Percentiles rank a stretch among this genome's conserved stretches.
These are phyloP conservation scores for Drosophila grimshawi DNA, from an alignment of 1,140 invertebrate species.

Conservation along the genomic window DNA sequence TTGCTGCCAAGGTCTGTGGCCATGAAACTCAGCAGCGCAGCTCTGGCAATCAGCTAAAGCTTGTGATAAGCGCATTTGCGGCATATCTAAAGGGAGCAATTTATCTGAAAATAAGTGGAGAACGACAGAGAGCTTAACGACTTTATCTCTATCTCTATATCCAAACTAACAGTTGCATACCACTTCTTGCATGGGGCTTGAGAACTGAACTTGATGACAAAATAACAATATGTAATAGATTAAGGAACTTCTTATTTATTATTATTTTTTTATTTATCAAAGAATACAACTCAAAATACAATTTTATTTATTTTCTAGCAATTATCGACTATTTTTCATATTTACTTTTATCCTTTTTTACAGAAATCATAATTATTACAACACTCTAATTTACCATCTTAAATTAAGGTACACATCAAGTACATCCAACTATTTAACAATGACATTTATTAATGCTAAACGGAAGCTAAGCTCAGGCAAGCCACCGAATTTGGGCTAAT, in stretches of 20 bases:
- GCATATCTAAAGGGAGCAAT: constrained; percentile 10
- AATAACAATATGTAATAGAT: background rate
- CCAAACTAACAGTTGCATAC: too few relatives aligned
- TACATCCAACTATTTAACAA: constrained; percentile 2
- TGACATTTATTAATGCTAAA: constrained; percentile 13
- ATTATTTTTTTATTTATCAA: background rate
- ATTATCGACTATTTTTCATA: too few relatives aligned
- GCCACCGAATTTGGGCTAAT: constrained; percentile 32
- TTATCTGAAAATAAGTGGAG: background rate
- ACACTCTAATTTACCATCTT: background rate
- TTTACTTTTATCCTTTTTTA: too few relatives aligned
- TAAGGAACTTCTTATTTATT: too few relatives aligned
- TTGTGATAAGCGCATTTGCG: constrained; percentile 40
- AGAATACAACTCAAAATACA: too few relatives aligned
- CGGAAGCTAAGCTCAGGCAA: constrained; percentile 12
- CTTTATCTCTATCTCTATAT: too few relatives aligned
- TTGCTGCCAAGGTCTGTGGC: constrained; percentile 50
- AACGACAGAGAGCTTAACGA: background rate
- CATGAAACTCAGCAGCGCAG: background rate
- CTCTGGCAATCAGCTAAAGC: constrained; percentile 34
- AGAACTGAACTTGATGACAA: too few relatives aligned
- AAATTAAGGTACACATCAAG: background rate
- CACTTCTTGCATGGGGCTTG: too few relatives aligned
- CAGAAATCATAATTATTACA: too few relatives aligned
- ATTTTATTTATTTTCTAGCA: too few relatives aligned